phyloP scores from a whole-genome alignment of 2,888 invertebrate species.

The Podotricha telesiphe region DNA sequence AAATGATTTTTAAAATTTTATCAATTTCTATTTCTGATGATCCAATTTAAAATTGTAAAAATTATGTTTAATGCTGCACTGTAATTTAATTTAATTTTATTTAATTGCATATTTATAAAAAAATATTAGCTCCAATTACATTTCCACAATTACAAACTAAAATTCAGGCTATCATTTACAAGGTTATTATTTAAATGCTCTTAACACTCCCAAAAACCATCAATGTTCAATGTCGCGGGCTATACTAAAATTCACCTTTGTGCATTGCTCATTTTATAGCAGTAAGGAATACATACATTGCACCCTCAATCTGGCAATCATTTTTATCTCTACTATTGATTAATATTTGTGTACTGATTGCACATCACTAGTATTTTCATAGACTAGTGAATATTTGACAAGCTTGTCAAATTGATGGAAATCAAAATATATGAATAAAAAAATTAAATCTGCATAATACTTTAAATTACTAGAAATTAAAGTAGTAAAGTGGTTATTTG shows the following conservation, averaged over 20 bases:
- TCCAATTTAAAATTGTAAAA: neutral
- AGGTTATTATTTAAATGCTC: neutral
- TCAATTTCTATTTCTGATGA: neutral
- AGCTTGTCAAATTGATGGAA: conserved; percentile 14
- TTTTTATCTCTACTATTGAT: conserved; percentile 4
- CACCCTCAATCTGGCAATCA: neutral
- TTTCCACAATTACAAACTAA: too few relatives aligned
- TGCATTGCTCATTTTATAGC: neutral
- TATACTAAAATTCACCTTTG: neutral
- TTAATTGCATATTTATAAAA: too few relatives aligned
- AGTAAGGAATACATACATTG: neutral
- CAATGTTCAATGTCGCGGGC: neutral
- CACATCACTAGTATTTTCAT: conserved; percentile 18
- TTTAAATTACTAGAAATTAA: neutral
- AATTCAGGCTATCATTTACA: too few relatives aligned
- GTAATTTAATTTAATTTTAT: too few relatives aligned
- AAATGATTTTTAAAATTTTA: neutral
- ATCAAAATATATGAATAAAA: conserved; percentile 1
- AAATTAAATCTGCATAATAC: neutral
- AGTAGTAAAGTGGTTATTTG: neutral
- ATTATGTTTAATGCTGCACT: neutral
- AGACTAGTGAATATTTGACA: conserved; percentile 22
- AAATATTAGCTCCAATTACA: too few relatives aligned
- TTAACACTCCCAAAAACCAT: neutral
- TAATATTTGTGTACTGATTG: conserved; percentile 6